These are phyloP conservation scores for Pyralis farinalis DNA, from an alignment of 2,888 invertebrate genomes.

Conservation along the genomic window DNA sequence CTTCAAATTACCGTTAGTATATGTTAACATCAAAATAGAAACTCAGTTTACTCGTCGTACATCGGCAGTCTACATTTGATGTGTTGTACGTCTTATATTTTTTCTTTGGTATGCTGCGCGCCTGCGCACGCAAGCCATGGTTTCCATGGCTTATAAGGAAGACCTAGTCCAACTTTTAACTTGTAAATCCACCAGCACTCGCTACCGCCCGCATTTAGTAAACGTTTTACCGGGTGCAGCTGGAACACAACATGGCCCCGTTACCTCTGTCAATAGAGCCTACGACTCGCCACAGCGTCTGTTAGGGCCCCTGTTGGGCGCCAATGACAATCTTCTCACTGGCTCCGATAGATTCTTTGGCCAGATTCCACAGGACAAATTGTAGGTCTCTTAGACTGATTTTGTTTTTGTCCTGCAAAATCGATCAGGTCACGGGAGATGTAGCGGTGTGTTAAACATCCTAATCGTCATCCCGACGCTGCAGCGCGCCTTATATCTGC, in stretches of 20 bases:
- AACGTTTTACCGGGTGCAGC: too few species aligned
- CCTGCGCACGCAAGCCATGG: conserved; percentile 19
- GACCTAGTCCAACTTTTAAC: background rate
- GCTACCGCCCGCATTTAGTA: background rate
- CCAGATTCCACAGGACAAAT: too few species aligned
- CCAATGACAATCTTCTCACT: too few species aligned
- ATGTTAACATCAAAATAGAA: conserved; percentile 59
- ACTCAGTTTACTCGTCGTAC: conserved; percentile 44
- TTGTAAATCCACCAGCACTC: background rate
- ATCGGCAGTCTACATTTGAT: conserved; percentile 46
- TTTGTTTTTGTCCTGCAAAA: too few species aligned
- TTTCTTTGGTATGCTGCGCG: conserved; percentile 60
- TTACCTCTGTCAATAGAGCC: too few species aligned
- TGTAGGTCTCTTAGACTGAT: too few species aligned
- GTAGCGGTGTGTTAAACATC: background rate
- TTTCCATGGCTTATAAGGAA: conserved; percentile 1
- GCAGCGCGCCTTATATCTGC: conserved; percentile 45
- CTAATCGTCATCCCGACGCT: conserved; percentile 12
- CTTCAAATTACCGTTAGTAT: conserved; percentile 48
- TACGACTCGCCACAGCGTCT: too few species aligned
- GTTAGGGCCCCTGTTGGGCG: too few species aligned
- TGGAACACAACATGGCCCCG: too few species aligned
- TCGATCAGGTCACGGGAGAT: background rate
- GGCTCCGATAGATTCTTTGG: too few species aligned
- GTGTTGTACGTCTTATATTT: conserved; percentile 40